Evolutionary conservation across 2,113 vertebrate species (phyloP).

Genomic region (Apistogramma diplotaenia): DNA sequence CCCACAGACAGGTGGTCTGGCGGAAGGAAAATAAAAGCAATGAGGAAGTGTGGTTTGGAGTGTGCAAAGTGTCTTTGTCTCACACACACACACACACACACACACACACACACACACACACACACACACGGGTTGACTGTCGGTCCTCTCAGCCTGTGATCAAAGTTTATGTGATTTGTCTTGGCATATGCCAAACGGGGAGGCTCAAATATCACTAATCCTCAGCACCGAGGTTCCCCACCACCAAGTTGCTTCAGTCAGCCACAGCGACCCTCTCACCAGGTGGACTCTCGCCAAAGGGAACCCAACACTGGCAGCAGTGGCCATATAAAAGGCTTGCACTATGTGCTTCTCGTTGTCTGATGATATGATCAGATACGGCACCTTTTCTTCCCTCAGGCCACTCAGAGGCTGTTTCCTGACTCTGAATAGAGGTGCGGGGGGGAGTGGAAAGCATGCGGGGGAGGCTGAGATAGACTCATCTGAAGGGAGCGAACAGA

Average conservation of each 20-base stretch:
- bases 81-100: not conserved
- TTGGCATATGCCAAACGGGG: slow-evolving; percentile 46
- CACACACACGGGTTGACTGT: slow-evolving; percentile 10
- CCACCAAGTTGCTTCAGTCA: slow-evolving; percentile 37
- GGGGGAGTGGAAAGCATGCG: not conserved
- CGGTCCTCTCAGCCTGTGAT: slow-evolving; percentile 23
- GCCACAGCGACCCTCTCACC: slow-evolving; percentile 40
- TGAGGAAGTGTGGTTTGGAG: slow-evolving; percentile 63
- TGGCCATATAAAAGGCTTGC: slow-evolving; percentile 46
- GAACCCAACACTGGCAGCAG: slow-evolving; percentile 52
- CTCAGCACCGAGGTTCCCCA: slow-evolving; percentile 19
- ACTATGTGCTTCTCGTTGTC: slow-evolving; percentile 54
- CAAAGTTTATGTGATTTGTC: slow-evolving; percentile 62
- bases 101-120: not conserved
- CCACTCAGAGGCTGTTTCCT: slow-evolving; percentile 67
- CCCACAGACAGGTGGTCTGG: slow-evolving; percentile 72
- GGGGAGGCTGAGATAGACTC: slow-evolving; percentile 61
- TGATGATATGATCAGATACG: slow-evolving; percentile 71
- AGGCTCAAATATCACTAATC: slow-evolving; percentile 56
- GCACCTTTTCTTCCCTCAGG: slow-evolving; percentile 70
- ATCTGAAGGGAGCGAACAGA: slow-evolving; percentile 74
- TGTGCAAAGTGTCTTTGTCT: slow-evolving; percentile 41
- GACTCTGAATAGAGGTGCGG: slow-evolving; percentile 68
- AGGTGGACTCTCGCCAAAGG: slow-evolving; percentile 30
- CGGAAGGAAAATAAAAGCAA: slow-evolving; percentile 59